Conservation (phyloP, 2,797 vertebrate genomes). For the Alexandromys oeconomus region DNA sequence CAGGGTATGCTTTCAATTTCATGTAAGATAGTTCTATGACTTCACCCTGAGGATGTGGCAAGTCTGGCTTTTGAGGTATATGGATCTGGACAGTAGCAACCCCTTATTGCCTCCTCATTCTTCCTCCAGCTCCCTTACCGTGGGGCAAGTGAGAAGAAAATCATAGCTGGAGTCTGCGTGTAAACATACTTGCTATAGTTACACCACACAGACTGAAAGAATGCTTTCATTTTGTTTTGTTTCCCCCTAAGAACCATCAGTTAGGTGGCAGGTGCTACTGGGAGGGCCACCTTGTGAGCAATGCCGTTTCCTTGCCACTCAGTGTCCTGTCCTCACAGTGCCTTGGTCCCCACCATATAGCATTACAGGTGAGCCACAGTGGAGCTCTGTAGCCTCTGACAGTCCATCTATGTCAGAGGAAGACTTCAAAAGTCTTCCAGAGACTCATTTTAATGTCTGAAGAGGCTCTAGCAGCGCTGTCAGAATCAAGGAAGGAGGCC, state of each 20-base stretch:
- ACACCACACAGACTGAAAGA: not conserved
- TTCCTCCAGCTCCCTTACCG: slow-evolving; percentile 11
- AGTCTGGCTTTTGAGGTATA: not conserved
- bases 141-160: not conserved
- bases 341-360: not conserved
- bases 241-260: not conserved
- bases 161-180: not conserved
- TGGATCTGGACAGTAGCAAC: not conserved
- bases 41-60: fast-evolving
- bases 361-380: not conserved
- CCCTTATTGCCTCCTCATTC: not conserved
- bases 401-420: not conserved
- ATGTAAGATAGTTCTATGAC: not conserved
- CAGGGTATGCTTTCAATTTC: not conserved
- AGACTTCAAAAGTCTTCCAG: not conserved
- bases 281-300: not conserved
- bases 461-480: not conserved
- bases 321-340: not conserved
- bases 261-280: not conserved
- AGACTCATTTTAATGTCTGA: not conserved
- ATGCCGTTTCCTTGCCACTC: not conserved
- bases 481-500: not conserved
- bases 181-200: not conserved
- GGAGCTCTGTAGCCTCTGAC: not conserved
- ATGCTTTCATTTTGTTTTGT: not conserved